Evolutionary conservation across 1,140 invertebrate genomes (phyloP), one percentile per base, ranked within the genome.

Genomic region (Drosophila virilis): DNA sequence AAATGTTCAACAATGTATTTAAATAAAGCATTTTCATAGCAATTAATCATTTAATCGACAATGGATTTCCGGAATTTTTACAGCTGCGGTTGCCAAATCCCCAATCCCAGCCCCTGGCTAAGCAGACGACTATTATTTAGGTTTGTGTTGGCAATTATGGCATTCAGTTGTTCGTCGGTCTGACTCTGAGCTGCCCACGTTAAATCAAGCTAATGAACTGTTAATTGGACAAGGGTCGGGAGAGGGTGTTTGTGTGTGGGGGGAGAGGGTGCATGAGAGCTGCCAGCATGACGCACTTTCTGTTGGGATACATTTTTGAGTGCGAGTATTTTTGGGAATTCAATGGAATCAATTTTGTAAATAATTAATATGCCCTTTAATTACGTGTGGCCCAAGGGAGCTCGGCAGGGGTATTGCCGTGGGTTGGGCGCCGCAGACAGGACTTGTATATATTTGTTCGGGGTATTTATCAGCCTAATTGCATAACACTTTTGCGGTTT

Each of bases 141-240:
- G n/a, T 8, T 37, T 35, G n/a, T 45, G n/a, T 35, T 37, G 42
- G 8, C 59, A 32, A 35, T 59, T 8, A 50, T 37, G 13, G 8
- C 33, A 50, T 50, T 51, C 48, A 33, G 12, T 51, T 28, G 48
- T n/a, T 22, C 6, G 37, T 15, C 42, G 22, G 32, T 17, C 51
- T 35, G 43, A 37, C 40, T 32, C 17, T 10, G 1, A 1, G 7
- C 50, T 51, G 28, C 2, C 50, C 50, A 55, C 67, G 66, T 58
- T 55, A 75, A 75, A 75, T 73, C 51, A 75, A 73, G 73, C 69
- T 73, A 75, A 75, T 75, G 60, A 75, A 75, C 60, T 75, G 70
- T 75, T 74, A 74, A 75, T 75, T 74, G 45, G 43, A 62, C 13
- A 13, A 22, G 15, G 9, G 55, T 12, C 22, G 22, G 17, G 6